These are phyloP conservation scores for Pachyramphus minor DNA, from an alignment of 2,113 vertebrate species.

Conservation along the genomic window DNA sequence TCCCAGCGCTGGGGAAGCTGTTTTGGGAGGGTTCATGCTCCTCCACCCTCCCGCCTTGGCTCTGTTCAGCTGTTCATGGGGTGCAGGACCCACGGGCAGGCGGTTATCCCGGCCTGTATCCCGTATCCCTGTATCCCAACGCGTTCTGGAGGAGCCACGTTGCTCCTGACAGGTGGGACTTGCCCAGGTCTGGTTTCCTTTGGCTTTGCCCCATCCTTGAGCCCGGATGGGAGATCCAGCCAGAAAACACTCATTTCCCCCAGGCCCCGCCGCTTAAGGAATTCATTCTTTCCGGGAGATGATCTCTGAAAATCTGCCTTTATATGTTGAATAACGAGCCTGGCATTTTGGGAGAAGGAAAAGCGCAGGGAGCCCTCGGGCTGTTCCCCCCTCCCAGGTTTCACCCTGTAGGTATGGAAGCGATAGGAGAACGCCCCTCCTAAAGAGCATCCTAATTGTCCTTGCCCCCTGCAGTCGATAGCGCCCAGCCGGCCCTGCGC, in stretches of 20 bases:
- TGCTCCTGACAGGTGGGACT: not conserved
- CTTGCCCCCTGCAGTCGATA: conserved; percentile 86
- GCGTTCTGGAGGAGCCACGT: not conserved
- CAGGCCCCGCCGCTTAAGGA: not conserved
- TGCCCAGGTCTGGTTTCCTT: not conserved
- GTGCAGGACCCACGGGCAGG: fast-evolving
- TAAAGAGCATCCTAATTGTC: conserved; percentile 81
- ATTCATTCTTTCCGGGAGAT: not conserved
- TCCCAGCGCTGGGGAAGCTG: not conserved
- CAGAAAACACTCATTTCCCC: fast-evolving
- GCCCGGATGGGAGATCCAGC: not conserved
- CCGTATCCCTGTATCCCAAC: no score
- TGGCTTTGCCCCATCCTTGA: not conserved
- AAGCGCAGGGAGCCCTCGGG: not conserved
- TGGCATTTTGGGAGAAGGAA: not conserved
- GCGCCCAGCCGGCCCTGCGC: conserved; percentile 72
- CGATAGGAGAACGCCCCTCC: not conserved
- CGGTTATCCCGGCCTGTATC: not conserved
- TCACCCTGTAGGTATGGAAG: not conserved
- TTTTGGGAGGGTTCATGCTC: not conserved
- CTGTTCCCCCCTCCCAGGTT: not conserved
- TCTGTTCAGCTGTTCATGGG: not conserved
- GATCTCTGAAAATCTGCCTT: not conserved
- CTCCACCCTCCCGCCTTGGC: not conserved
- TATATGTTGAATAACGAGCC: not conserved